Base-by-base conservation (phyloP, 2,888 invertebrate genomes). In the Tetragonisca angustula region DNA sequence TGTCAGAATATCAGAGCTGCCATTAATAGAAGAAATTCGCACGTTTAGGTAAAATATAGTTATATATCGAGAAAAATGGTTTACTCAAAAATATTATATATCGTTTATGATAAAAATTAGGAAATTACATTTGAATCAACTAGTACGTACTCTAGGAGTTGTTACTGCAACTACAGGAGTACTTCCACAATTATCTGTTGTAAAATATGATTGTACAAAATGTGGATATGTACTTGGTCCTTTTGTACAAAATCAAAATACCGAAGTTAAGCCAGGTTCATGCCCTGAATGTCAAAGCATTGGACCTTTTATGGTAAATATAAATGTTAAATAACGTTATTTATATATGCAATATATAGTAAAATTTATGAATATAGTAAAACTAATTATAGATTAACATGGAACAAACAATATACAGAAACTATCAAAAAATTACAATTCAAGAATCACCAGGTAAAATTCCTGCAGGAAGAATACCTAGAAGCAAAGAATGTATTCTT, bases 381-480 rank as follows among this genome's bases (percentile, higher is more conserved):
- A 21, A 24, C 32, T 68, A 64, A 70, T 85, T 65, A 79, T 52
- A 98, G 97, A 97, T 99, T 49, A 99, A 99, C 94, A 99, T 99
- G 98, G 99, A 99, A 93, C 97, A 99, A 97, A 99, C 99, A 0
- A 95, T 99, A 11, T 99, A 99, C 94, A 97, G 99, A 75, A 99
- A 99, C 95, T 99, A 99, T 94, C 99, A 99, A 95, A 98, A 99
- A 92, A 97, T 99, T 61, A 99, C 99, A 0, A 96, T 99, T 87
- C 99, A 99, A 95, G 99, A 99, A 95, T 98, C 99, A 4, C 99
- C 99, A 0, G 99, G 99, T 0, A 97, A 98, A 89, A 98, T 99
- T 76, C 99, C 99, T 0, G 99, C 99, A 0, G 99, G 99, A 15
- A 96, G 99, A 59, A 97, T 99, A 79, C 99, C 99, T 0, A 96